Evolutionary conservation across 2,113 vertebrate species (phyloP), one percentile per base, ranked within the genome.

Genomic region (Cebus imitator): DNA sequence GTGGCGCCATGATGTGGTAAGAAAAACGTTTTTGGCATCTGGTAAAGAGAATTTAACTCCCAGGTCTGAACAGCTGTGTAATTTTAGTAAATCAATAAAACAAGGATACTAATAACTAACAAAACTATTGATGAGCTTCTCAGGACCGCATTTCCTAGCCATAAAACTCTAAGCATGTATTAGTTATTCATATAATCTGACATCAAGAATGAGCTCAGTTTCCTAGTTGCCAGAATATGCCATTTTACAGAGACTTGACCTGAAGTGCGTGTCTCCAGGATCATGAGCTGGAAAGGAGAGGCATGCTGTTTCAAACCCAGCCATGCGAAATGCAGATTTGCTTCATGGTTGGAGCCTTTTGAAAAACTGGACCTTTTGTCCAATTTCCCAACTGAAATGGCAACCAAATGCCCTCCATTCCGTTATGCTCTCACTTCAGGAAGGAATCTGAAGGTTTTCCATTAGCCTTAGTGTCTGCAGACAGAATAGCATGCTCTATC

Each of bases 101-200:
- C 43, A 30, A 23, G 18, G 64, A 57, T 16, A 32, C 48, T 27
- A 55, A 88, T 32, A 76, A 81, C 55, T 3, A n/a, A 40, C 21
- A 85, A 58, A 50, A 21, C 86, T 35, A 48, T 0, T 1, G 43
- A 40, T 23, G 21, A 68, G 7, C 57, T 93, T 75, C 70, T 50
- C 27, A 40, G 70, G 11, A n/a, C 72, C 75, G 64, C 61, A 88
- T 12, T 91, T 84, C 79, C 86, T 50, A 64, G 57, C 57, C 8
- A 20, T 50, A 75, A 64, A 40, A 32, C 25, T 48, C 88, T 84
- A 50, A 70, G 45, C 27, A 5, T 70, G 27, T 45, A 58, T 93
- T 79, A 93, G 52, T 88, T 89, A 86, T 66, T 95, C 73, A 64
- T 58, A 17, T 13, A 93, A 78, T 86, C 90, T 72, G 96, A 91